Conservation (phyloP, 2,113 vertebrate species). For the Pelobates fuscus region DNA sequence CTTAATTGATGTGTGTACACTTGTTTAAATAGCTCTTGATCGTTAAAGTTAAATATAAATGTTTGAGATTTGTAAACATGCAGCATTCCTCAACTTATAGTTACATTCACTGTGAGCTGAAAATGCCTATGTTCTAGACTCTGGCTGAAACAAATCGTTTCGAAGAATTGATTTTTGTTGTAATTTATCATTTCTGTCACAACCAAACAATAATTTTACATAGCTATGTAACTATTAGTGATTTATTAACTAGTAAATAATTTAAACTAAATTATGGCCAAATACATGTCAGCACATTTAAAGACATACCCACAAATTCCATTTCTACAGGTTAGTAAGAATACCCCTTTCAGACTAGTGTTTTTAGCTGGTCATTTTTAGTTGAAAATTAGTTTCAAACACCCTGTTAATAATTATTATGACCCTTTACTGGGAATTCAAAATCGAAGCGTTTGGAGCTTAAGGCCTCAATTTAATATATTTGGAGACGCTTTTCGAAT, state of each 20-base stretch:
- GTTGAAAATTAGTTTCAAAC: no score
- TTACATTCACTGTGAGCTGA: conserved; percentile 19
- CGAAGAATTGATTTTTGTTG: not conserved
- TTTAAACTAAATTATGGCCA: conserved; percentile 9
- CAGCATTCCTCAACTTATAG: conserved; percentile 25
- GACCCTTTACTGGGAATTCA: no score
- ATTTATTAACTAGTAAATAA: conserved; percentile 36
- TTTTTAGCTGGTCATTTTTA: no score
- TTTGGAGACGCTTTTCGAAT: no score
- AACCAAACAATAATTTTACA: not conserved
- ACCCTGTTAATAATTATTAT: no score
- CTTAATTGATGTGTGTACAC: no score
- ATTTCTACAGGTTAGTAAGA: no score
- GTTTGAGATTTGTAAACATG: conserved; percentile 13
- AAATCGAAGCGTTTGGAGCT: no score
- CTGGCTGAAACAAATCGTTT: not conserved
- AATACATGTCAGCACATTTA: conserved; percentile 7
- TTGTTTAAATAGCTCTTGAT: no score
- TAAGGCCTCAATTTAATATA: no score
- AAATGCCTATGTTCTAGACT: not conserved
- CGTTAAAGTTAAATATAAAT: not conserved
- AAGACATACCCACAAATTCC: conserved; percentile 21
- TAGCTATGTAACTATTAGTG: not conserved
- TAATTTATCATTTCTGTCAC: conserved; percentile 11
- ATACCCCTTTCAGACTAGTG: no score